Conservation (phyloP, 1,140 invertebrate species). For the Asbolus verrucosus region DNA sequence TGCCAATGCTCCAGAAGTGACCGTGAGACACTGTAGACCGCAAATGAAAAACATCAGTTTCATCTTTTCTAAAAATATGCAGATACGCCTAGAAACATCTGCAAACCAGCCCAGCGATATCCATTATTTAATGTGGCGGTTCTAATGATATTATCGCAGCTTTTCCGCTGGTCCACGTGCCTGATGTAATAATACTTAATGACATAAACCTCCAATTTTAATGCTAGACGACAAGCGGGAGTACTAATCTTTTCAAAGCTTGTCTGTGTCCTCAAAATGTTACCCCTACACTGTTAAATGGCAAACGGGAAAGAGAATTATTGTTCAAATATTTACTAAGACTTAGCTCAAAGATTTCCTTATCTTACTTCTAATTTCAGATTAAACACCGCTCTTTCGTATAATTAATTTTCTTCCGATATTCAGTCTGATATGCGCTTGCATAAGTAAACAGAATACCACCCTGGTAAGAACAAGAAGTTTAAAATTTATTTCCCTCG, state of each 20-base stretch:
- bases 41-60: no score
- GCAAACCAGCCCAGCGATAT: conserved; percentile 29
- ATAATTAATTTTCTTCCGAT: conserved; percentile 42
- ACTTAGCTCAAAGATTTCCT: conserved; percentile 40
- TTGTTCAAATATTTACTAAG: conserved; percentile 43
- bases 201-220: conserved; percentile 46
- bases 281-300: conserved; percentile 10
- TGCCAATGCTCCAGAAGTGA: no score
- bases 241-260: conserved; percentile 43
- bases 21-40: no score
- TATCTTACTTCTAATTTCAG: conserved; percentile 41
- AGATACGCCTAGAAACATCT: conserved; percentile 29
- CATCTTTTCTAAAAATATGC: no score
- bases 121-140: conserved; percentile 42
- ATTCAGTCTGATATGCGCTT: conserved; percentile 16
- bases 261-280: conserved; percentile 37
- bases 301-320: conserved; percentile 38
- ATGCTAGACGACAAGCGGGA: conserved; percentile 40
- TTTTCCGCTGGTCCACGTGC: conserved; percentile 43
- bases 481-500: no score
- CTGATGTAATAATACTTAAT: conserved; percentile 44
- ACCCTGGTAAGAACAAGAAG: not conserved
- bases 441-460: not conserved
- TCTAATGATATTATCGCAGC: conserved; percentile 44
- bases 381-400: conserved; percentile 37